These are phyloP conservation scores for Stenchaetothrips biformis DNA, from an alignment of 2,888 invertebrate genomes.

Conservation along the genomic window DNA sequence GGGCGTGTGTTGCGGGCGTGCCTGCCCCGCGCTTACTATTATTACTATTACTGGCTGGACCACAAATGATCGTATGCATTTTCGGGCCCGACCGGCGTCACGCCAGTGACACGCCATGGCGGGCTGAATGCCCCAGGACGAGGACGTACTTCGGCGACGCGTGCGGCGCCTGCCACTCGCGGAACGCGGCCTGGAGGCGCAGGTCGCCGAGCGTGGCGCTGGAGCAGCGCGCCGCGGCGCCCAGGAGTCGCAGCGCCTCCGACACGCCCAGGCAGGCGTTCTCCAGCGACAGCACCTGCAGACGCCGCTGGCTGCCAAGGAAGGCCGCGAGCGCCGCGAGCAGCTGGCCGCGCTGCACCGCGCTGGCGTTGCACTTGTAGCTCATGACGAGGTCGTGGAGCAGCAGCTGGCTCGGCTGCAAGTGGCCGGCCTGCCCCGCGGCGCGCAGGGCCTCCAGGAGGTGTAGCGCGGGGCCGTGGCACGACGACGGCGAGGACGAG, in stretches of 20 bases:
- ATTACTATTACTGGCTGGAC: too few relatives aligned
- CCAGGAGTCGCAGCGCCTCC: slow-evolving; percentile 47
- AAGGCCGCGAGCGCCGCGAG: slow-evolving; percentile 44
- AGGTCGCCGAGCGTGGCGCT: slow-evolving; percentile 44
- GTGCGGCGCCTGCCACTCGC: slow-evolving; percentile 46
- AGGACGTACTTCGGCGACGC: slow-evolving; percentile 43
- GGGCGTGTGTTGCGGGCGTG: too few relatives aligned
- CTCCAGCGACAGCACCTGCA: slow-evolving; percentile 46
- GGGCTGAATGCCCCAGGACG: background rate
- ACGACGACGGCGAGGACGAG: background rate
- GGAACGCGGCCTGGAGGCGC: slow-evolving; percentile 48
- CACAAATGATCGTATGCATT: too few relatives aligned
- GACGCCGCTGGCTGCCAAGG: slow-evolving; percentile 45
- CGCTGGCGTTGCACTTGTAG: background rate
- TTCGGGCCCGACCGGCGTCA: too few relatives aligned
- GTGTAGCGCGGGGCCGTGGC: background rate
- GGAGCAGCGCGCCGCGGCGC: slow-evolving; percentile 44
- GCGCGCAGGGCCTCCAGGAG: slow-evolving; percentile 5
- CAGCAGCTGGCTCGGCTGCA: background rate
- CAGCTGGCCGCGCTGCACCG: slow-evolving; percentile 40
- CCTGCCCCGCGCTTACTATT: background rate
- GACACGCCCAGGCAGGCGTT: slow-evolving; percentile 48
- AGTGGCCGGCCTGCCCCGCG: slow-evolving; percentile 6
- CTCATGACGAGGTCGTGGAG: background rate
- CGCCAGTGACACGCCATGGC: background rate